These are phyloP conservation scores for Eublepharis macularius DNA, from an alignment of 2,113 vertebrate species.

Conservation along the genomic window DNA sequence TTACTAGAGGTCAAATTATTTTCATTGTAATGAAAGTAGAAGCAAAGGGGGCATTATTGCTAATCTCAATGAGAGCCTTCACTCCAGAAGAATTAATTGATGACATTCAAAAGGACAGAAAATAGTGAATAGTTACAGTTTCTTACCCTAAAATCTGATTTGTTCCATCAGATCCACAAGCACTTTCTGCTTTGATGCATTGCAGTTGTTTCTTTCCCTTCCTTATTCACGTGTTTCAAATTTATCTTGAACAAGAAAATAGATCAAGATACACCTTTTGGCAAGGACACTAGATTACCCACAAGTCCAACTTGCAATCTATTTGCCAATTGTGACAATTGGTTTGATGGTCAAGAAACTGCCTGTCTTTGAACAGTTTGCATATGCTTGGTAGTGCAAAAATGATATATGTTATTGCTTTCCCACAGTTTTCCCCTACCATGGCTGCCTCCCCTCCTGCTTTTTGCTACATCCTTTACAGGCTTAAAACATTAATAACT, in stretches of 20 bases:
- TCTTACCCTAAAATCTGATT: neutral
- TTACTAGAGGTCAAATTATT: conserved; percentile 59
- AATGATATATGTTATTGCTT: no score
- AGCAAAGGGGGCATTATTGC: neutral
- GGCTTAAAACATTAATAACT: no score
- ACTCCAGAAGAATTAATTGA: conserved; percentile 27
- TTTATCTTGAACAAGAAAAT: neutral
- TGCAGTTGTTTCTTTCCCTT: neutral
- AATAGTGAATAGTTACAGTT: neutral
- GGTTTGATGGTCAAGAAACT: no score
- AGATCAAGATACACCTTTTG: neutral
- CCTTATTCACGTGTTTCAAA: neutral
- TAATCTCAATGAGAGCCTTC: conserved; percentile 29
- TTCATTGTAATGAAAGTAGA: conserved; percentile 36
- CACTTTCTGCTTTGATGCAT: neutral
- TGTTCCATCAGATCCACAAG: neutral
- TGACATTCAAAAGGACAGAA: conserved; percentile 18
- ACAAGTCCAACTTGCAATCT: no score
- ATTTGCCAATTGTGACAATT: no score
- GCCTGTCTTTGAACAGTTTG: no score
- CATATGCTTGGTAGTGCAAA: no score
- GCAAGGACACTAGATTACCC: no score
- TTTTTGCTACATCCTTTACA: no score
- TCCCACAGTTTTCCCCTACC: no score
- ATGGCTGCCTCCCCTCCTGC: no score